Evolutionary conservation across 2,888 invertebrate genomes (phyloP).

Genomic region (Apodemia mormo): DNA sequence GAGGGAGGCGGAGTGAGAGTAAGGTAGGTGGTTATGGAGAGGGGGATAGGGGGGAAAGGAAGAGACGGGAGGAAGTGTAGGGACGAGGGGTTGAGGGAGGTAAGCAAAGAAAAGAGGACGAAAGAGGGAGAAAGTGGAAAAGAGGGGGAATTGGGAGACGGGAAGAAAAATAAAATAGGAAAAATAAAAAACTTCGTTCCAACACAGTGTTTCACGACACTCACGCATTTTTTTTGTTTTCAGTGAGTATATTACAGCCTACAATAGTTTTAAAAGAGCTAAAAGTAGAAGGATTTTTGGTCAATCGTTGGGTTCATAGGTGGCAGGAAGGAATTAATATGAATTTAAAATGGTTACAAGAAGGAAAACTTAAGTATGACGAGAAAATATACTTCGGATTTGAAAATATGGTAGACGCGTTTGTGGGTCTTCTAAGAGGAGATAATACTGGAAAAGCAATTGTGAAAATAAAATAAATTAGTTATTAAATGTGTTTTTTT

Average conservation of each 20-base stretch:
- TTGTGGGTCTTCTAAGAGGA: constrained; percentile 84
- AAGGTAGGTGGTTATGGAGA: too few species aligned
- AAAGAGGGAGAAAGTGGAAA: too few species aligned
- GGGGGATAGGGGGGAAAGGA: too few species aligned
- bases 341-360: constrained; percentile 84
- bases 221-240: constrained; percentile 42
- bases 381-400: constrained; percentile 88
- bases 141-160: too few species aligned
- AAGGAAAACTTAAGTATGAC: constrained; percentile 86
- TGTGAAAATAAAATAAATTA: constrained; percentile 76
- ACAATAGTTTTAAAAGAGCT: constrained; percentile 83
- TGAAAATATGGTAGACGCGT: constrained; percentile 87
- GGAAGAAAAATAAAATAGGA: too few species aligned
- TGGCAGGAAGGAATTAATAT: constrained; percentile 84
- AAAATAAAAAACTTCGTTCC: too few species aligned
- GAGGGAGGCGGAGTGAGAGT: too few species aligned
- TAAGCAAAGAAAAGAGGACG: too few species aligned
- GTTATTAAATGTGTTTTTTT: neutral
- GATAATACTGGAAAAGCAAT: constrained; percentile 87
- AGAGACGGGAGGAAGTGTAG: too few species aligned
- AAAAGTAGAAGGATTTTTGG: constrained; percentile 85
- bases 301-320: constrained; percentile 79
- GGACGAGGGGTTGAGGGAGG: too few species aligned
- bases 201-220: too few species aligned
- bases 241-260: constrained; percentile 79